A percentile compares a stretch with the other conserved stretches of the same genome.
phyloP scores from a whole-genome alignment of 2,888 invertebrate species.

The Apotomis capreana region DNA sequence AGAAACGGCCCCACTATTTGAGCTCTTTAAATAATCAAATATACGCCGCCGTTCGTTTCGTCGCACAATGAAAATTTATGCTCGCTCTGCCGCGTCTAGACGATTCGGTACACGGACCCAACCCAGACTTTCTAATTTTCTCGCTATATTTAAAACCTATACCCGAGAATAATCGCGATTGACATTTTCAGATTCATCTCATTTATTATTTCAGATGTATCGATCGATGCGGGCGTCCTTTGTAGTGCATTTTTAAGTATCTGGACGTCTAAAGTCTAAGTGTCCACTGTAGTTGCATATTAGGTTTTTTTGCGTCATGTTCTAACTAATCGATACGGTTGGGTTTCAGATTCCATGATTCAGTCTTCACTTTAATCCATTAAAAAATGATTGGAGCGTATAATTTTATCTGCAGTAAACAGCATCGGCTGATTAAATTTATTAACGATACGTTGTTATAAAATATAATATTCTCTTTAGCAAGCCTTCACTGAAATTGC shows the following conservation, averaged over 20 bases:
- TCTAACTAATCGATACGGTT: not conserved
- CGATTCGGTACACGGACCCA: slow-evolving; percentile 46
- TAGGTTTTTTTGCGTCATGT: not conserved
- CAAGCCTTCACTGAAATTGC: slow-evolving; percentile 72
- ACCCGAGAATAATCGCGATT: slow-evolving; percentile 54
- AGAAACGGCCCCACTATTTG: slow-evolving; percentile 54
- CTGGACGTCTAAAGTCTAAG: not conserved
- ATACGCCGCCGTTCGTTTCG: slow-evolving; percentile 60
- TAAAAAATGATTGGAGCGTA: slow-evolving; percentile 56
- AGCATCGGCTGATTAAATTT: slow-evolving; percentile 70
- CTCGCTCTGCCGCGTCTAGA: slow-evolving; percentile 55
- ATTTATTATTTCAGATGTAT: slow-evolving; percentile 31
- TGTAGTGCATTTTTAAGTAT: slow-evolving; percentile 9
- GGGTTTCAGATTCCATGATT: not conserved
- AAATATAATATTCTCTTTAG: slow-evolving; percentile 57
- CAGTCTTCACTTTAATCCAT: slow-evolving; percentile 49
- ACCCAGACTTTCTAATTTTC: slow-evolving; percentile 58
- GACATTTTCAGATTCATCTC: slow-evolving; percentile 55
- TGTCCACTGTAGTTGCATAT: not conserved
- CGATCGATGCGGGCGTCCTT: slow-evolving; percentile 20
- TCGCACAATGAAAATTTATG: slow-evolving; percentile 64
- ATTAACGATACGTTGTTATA: slow-evolving; percentile 65
- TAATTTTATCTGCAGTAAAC: slow-evolving; percentile 69
- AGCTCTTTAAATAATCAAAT: slow-evolving; percentile 75
- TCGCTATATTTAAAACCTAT: slow-evolving; percentile 62